A percentile compares a stretch with the other conserved stretches of the same genome.
These are phyloP conservation scores for Thripadectes ignobilis DNA, from an alignment of 2,797 vertebrate genomes.

Conservation along the genomic window DNA sequence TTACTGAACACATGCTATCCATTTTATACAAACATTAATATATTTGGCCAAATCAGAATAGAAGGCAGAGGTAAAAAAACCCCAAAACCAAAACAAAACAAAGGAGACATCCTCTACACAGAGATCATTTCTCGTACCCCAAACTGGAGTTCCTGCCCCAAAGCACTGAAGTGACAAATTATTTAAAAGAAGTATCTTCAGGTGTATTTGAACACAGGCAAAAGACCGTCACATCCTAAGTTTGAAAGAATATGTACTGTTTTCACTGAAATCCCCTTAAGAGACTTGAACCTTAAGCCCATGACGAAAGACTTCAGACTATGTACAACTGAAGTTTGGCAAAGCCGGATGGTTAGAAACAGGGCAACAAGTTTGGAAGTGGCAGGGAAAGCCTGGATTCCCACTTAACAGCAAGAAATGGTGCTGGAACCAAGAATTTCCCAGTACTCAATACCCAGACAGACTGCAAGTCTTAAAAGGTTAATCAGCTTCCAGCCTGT, in stretches of 20 bases:
- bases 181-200: background rate
- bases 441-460: background rate
- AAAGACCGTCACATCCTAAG: background rate
- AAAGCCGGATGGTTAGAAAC: background rate
- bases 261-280: background rate
- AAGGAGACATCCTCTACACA: background rate
- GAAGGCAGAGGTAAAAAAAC: background rate
- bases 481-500: background rate
- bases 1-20: background rate
- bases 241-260: background rate
- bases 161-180: background rate
- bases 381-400: fast-evolving
- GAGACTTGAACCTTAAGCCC: background rate
- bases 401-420: background rate
- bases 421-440: background rate
- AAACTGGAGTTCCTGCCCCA: background rate
- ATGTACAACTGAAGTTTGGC: background rate
- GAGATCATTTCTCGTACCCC: background rate
- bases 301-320: background rate
- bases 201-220: background rate
- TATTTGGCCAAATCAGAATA: constrained; percentile 26
- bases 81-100: background rate
- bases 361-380: background rate
- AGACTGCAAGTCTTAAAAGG: background rate
- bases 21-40: background rate